Evolutionary conservation across 2,888 invertebrate genomes (phyloP), one percentile per base, ranked within the genome.

Genomic region (Nomada flava): DNA sequence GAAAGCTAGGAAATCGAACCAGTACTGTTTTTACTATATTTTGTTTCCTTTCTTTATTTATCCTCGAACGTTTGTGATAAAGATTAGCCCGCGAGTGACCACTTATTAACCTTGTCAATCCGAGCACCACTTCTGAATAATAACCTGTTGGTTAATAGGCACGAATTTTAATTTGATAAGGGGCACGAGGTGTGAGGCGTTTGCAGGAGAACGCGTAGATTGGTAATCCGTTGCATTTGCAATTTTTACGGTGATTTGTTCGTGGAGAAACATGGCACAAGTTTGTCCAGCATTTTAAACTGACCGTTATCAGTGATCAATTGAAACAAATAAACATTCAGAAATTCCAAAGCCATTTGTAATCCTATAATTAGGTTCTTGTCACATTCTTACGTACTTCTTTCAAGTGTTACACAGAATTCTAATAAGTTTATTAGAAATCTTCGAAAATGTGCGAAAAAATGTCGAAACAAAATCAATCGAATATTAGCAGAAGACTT

Each of bases 1-100:
- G 87, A 88, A 87, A 87, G 88, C 79, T 82, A 88, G 86, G 84
- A 87, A 87, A 88, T 82, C 59, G 57, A 78, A 69, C 74, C 70
- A 60, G 57, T 76, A 57, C 57, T 72, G 67, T 62, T 29, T 63
- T 73, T 65, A 26, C 13, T 7, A 2, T 53, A 20, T 15, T 23
- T 44, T 15, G 13, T 18, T 44, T 68, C 18, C 64, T 23, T 23
- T 44, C 20, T 50, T 10, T 15, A 2, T 13, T 29, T n/a, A 29
- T 29, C n/a, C 42, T 15, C 53, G 44, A 53, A 53, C 44, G 23
- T 63, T 70, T 52, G 55, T 42, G 76, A 87, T 85, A 87, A 79
- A 82, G 78, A 85, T 75, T 79, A 75, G 65, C 70, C 63, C 9
- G 55, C 42, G 65, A 69, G 26, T 53, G 76, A 71, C 63, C 70